Evolutionary conservation across 2,888 invertebrate species (phyloP), one percentile per base, ranked within the genome.

Genomic region (Antheraea assamensis): DNA sequence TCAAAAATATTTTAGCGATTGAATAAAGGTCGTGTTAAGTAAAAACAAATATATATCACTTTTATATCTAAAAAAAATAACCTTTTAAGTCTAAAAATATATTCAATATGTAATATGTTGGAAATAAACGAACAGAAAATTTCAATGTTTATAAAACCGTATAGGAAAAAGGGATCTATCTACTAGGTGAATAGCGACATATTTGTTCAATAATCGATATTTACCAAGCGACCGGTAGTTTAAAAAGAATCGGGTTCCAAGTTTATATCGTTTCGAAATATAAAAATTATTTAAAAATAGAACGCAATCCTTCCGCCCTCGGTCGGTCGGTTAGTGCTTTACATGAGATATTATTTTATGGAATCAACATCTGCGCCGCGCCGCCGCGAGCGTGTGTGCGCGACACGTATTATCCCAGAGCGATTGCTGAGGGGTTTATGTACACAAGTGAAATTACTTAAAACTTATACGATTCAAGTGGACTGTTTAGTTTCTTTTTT

Each of bases 301-400:
- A 94, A 94, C 90, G 88, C 93, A 93, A 93, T 93, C 94, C 94
- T 94, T 94, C 94, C 94, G 93, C 93, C 94, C 94, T 92, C 92
- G 89, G 90, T 87, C 89, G 87, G 83, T 82, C 88, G 89, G 91
- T 92, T 92, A 91, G 92, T 92, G 92, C 92, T 93, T 93, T 93
- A 94, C 94, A 94, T 93, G 94, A 94, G 94, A 94, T 94, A 94
- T 93, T 94, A 94, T 93, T 94, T 94, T 93, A 94, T 93, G 93
- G 93, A 93, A 93, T 94, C 93, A 93, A 92, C 94, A 94, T 94
- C 94, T 94, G 94, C 93, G 91, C 86, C 61, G 61, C 61, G 27
- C 58, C 24, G 61, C 73, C 81, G 13, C 78, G 79, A 80, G 79
- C 74, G 79, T 89, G 90, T 91, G 90, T 92, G 92, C 79, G 91